Percentiles rank a stretch among this genome's conserved stretches.
Conservation (phyloP, 2,797 vertebrate genomes). For the Pipistrellus nathusii region DNA sequence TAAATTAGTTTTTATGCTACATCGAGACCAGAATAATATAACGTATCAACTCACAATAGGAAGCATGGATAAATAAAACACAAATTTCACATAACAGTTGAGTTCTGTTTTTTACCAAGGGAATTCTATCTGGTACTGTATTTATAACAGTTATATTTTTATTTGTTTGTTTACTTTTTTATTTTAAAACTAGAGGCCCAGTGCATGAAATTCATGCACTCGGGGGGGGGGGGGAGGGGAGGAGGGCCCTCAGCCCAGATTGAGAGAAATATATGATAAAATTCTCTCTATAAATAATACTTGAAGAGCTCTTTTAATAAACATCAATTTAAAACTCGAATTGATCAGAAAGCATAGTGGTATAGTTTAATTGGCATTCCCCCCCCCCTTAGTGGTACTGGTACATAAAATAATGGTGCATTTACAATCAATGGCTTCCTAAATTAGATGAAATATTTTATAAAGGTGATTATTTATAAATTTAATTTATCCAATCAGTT, state of each 20-base stretch:
- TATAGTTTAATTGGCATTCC: conserved; percentile 12
- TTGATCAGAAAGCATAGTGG: not conserved
- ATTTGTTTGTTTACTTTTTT: conserved; percentile 4
- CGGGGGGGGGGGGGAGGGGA: too few relatives aligned
- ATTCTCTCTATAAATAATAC: not conserved
- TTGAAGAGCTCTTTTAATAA: conserved; percentile 40
- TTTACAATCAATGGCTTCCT: not conserved
- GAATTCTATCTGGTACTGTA: not conserved
- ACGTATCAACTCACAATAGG: not conserved
- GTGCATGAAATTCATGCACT: too few relatives aligned
- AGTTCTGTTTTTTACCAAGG: not conserved
- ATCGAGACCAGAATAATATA: not conserved
- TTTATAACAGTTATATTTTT: not conserved
- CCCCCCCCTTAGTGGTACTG: not conserved
- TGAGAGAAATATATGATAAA: not conserved
- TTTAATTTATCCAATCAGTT: not conserved
- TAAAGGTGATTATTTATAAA: not conserved
- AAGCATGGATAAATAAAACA: not conserved
- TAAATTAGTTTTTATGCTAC: not conserved
- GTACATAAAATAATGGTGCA: conserved; percentile 31
- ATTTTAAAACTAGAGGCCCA: not conserved
- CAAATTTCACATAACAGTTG: not conserved
- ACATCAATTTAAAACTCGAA: conserved; percentile 20
- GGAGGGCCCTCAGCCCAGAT: too few relatives aligned
- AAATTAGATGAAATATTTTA: not conserved